Evolutionary conservation across 2,888 invertebrate genomes (phyloP).

Genomic region (Aethes cnicana): DNA sequence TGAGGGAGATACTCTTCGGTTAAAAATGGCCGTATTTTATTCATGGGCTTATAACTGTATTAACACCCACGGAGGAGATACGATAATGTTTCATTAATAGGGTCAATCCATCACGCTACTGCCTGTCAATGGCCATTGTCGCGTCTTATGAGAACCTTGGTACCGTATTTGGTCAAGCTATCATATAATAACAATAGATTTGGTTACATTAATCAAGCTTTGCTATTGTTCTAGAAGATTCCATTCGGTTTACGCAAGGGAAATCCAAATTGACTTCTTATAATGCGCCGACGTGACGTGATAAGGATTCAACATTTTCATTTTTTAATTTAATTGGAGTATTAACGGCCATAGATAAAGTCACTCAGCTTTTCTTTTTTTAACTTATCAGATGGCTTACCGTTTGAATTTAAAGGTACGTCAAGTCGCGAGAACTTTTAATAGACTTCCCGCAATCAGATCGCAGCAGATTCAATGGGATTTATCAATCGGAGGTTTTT

Average conservation of each 20-base stretch:
- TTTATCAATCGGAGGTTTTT: constrained; percentile 12
- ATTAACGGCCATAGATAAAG: constrained; percentile 79
- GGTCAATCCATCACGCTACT: constrained; percentile 17
- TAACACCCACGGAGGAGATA: constrained; percentile 28
- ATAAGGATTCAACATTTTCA: constrained; percentile 65
- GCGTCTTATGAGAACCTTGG: too few species aligned
- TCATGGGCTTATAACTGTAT: constrained; percentile 22
- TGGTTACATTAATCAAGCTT: too few species aligned
- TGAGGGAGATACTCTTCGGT: constrained; percentile 23
- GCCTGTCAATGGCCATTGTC: constrained; percentile 23
- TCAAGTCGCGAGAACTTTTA: constrained; percentile 75
- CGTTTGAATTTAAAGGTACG: constrained; percentile 78
- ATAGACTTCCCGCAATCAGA: constrained; percentile 76
- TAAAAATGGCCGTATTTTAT: constrained; percentile 28
- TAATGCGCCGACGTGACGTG: constrained; percentile 42
- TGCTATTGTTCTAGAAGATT: too few species aligned
- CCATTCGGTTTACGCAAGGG: too few species aligned
- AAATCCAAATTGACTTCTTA: too few species aligned
- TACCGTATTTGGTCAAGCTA: too few species aligned
- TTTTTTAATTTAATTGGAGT: constrained; percentile 77
- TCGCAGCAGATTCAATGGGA: constrained; percentile 45
- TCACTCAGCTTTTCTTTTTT: constrained; percentile 58
- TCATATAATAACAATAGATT: too few species aligned
- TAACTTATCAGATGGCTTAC: constrained; percentile 78
- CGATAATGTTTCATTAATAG: constrained; percentile 28